These are phyloP conservation scores for Carabus problematicus DNA, from an alignment of 2,888 invertebrate species.

Conservation along the genomic window DNA sequence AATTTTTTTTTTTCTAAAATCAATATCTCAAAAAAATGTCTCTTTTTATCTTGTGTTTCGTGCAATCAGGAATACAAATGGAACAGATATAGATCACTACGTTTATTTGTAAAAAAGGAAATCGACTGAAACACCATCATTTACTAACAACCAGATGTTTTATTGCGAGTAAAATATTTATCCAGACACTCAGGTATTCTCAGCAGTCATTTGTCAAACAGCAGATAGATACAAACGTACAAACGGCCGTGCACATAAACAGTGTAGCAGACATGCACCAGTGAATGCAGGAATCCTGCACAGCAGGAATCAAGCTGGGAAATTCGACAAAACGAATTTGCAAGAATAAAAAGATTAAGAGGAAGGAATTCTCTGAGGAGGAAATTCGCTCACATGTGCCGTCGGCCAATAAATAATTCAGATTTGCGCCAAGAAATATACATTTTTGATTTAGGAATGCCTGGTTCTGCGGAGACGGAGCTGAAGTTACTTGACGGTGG, in stretches of 20 bases:
- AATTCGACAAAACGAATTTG: constrained; percentile 38
- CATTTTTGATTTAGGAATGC: constrained; percentile 36
- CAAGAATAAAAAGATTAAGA: constrained; percentile 38
- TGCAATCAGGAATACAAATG: background rate
- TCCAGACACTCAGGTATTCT: constrained; percentile 19
- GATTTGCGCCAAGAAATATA: constrained; percentile 39
- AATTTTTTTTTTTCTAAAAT: background rate
- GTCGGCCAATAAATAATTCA: constrained; percentile 39
- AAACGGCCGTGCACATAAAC: no score
- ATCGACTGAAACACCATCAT: background rate
- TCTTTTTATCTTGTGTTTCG: no score
- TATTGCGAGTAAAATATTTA: constrained; percentile 24
- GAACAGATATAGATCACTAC: no score
- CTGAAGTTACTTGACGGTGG: no score
- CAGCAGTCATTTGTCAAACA: constrained; percentile 26
- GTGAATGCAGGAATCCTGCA: background rate
- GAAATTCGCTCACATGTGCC: constrained; percentile 22
- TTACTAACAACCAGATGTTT: constrained; percentile 9
- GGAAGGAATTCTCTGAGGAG: constrained; percentile 25
- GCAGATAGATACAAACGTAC: constrained; percentile 3
- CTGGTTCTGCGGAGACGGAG: background rate
- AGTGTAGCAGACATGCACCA: no score
- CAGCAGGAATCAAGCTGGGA: background rate
- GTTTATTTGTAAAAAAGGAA: background rate
- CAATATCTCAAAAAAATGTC: no score